A percentile compares a stretch with the other conserved stretches of the same genome.
These are phyloP conservation scores for Epinotia brunnichana DNA, from an alignment of 2,888 invertebrate genomes.

Conservation along the genomic window DNA sequence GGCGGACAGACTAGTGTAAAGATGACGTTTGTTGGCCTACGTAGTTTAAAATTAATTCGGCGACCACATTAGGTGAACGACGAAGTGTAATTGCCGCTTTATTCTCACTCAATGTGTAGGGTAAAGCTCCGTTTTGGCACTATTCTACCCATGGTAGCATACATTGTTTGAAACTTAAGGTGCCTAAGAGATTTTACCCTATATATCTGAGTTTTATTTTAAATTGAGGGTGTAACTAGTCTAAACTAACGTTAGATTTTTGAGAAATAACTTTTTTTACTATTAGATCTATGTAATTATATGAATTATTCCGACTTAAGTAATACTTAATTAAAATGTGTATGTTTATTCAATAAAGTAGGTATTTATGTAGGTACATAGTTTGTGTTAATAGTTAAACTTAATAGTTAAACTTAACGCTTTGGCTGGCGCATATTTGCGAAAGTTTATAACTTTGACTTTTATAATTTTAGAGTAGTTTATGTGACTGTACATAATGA, in stretches of 20 bases:
- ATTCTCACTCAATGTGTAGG: conserved; percentile 27
- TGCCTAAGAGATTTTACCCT: background rate
- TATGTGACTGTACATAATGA: too few relatives aligned
- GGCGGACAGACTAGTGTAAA: too few relatives aligned
- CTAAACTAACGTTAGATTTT: background rate
- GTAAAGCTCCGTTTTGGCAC: background rate
- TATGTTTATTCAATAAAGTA: conserved; percentile 4
- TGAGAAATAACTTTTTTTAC: background rate
- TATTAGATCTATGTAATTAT: background rate
- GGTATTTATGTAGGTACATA: background rate
- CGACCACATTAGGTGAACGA: too few relatives aligned
- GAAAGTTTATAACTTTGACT: conserved; percentile 30
- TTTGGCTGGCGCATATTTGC: conserved; percentile 36
- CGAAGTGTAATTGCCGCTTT: too few relatives aligned
- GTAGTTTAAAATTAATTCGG: too few relatives aligned
- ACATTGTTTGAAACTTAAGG: background rate
- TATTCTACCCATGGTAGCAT: too few relatives aligned
- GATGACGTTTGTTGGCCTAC: too few relatives aligned
- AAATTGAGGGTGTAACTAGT: conserved; percentile 7
- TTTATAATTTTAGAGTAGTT: conserved; percentile 34
- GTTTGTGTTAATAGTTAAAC: background rate
- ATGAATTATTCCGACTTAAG: background rate
- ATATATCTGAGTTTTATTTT: background rate
- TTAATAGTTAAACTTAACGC: conserved; percentile 21
- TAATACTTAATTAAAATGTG: background rate